Evolutionary conservation across 2,113 vertebrate species (phyloP).

Genomic region (Clupea harengus): DNA sequence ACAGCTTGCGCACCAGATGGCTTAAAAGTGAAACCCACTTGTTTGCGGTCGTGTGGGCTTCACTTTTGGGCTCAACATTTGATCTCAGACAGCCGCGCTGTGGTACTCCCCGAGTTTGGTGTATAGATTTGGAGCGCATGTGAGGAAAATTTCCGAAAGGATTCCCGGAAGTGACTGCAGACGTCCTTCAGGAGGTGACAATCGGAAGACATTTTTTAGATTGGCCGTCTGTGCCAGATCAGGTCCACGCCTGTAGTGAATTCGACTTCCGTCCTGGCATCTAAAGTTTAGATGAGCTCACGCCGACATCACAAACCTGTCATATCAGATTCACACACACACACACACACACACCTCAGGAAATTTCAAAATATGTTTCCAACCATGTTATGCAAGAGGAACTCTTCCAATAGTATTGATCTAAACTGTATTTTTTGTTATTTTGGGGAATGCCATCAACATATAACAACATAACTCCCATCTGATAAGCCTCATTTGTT

Average conservation of each 20-base stretch:
- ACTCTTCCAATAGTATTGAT: too few species aligned
- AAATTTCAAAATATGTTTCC: too few species aligned
- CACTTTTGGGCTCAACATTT: neutral
- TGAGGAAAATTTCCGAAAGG: neutral
- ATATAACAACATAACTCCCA: too few species aligned
- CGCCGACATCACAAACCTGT: neutral
- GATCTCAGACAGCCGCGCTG: neutral
- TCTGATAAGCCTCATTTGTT: too few species aligned
- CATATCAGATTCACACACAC: neutral
- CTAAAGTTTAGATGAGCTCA: neutral
- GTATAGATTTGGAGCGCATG: neutral
- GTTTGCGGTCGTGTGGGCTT: neutral
- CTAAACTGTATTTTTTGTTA: too few species aligned
- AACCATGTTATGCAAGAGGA: too few species aligned
- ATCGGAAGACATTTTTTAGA: neutral
- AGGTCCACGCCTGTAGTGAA: neutral
- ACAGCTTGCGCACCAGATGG: slow-evolving; percentile 18
- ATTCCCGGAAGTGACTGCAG: neutral
- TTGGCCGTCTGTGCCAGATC: neutral
- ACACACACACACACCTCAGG: neutral
- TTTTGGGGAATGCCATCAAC: too few species aligned
- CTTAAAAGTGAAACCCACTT: slow-evolving; percentile 10
- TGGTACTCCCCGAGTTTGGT: neutral
- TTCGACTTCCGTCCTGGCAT: neutral
- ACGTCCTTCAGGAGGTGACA: neutral